These are phyloP conservation scores for Latheticus oryzae DNA, from an alignment of 2,888 invertebrate species.

Conservation along the genomic window DNA sequence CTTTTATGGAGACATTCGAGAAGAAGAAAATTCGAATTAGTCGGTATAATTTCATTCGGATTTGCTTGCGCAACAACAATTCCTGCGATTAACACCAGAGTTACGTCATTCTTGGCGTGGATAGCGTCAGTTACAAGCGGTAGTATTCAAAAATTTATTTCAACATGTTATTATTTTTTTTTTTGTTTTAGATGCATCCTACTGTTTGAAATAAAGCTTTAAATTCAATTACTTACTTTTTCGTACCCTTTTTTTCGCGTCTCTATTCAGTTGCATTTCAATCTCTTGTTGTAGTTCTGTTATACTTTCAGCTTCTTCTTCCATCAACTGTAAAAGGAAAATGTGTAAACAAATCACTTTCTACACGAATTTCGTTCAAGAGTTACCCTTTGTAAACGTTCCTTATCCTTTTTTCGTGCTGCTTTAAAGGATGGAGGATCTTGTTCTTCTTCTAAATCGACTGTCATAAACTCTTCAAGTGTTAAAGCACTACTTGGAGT, in stretches of 20 bases:
- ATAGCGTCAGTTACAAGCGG: constrained; percentile 63
- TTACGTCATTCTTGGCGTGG: constrained; percentile 70
- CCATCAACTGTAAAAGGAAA: constrained; percentile 58
- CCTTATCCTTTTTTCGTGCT: constrained; percentile 88
- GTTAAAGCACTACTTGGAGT: constrained; percentile 96
- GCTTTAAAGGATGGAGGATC: constrained; percentile 96
- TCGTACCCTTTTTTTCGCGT: constrained; percentile 64
- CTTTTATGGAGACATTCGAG: constrained; percentile 65
- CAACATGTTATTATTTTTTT: too few species aligned
- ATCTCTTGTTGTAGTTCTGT: constrained; percentile 88
- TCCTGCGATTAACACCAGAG: constrained; percentile 70
- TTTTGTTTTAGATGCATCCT: too few species aligned
- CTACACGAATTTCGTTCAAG: constrained; percentile 5
- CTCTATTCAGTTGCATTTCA: constrained; percentile 81
- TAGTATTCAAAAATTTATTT: constrained; percentile 21
- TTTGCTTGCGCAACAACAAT: constrained; percentile 66
- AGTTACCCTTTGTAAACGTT: constrained; percentile 80
- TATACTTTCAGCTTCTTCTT: constrained; percentile 75
- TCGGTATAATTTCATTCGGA: constrained; percentile 71
- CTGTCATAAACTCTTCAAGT: constrained; percentile 95
- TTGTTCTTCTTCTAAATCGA: constrained; percentile 95
- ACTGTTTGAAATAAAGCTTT: too few species aligned
- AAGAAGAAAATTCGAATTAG: constrained; percentile 60
- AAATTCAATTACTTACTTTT: constrained; percentile 33
- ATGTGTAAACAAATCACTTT: constrained; percentile 53